Percentiles rank a stretch among this genome's conserved stretches.
Conservation (phyloP, 2,888 invertebrate genomes). For the Scrobipalpa atriplicella region DNA sequence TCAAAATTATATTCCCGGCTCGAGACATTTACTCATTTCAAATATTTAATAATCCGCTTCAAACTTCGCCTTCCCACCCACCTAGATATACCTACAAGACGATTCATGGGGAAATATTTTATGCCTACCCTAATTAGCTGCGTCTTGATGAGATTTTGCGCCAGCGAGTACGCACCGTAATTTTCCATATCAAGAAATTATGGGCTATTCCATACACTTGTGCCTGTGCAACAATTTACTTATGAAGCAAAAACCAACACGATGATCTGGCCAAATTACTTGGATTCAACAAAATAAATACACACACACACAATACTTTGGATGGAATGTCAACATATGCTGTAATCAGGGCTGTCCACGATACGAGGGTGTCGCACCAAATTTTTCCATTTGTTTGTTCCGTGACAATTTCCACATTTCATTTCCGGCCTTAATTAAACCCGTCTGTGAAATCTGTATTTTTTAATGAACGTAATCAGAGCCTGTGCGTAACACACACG, state of each 20-base stretch:
- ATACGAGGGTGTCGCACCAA: conserved; percentile 21
- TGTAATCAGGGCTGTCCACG: background rate
- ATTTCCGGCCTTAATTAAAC: conserved; percentile 65
- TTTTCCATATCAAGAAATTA: background rate
- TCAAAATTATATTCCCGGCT: conserved; percentile 55
- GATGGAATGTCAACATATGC: conserved; percentile 22
- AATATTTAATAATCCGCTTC: conserved; percentile 52
- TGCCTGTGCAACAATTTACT: background rate
- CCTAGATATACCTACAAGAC: conserved; percentile 33
- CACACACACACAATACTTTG: conserved; percentile 15
- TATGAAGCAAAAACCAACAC: background rate
- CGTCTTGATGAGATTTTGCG: conserved; percentile 13
- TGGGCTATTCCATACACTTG: conserved; percentile 10
- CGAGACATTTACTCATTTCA: conserved; percentile 53
- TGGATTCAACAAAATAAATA: conserved; percentile 20
- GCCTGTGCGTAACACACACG: conserved; percentile 20
- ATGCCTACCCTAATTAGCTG: conserved; percentile 12
- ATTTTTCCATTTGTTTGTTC: conserved; percentile 55
- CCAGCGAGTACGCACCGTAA: background rate
- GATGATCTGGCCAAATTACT: background rate
- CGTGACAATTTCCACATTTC: conserved; percentile 58
- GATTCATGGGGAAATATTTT: conserved; percentile 31
- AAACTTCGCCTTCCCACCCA: conserved; percentile 30
- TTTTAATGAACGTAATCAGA: conserved; percentile 47
- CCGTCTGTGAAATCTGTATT: conserved; percentile 51